Base-by-base conservation (phyloP, 2,888 invertebrate genomes). In the Sipha maydis region DNA sequence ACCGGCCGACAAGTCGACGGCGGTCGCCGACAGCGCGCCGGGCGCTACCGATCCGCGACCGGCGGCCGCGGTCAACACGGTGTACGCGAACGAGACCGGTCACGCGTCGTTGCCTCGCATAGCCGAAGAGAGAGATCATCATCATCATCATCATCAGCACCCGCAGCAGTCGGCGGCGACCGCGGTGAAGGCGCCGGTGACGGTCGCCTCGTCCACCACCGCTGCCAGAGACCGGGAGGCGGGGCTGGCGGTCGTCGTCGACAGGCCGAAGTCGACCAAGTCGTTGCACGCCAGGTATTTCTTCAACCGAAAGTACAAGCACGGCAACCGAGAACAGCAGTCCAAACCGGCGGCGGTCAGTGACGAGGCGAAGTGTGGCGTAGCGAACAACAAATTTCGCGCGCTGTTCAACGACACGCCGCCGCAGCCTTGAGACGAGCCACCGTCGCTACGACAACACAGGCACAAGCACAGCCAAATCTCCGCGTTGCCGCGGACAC, bases 101-200 rank as follows among this genome's bases (percentile, higher is more conserved):
- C 38, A 91, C 89, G 90, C 94, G 91, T 93, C 95, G 86, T 92
- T 97, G 91, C 97, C 97, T 0, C 92, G 97, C 90, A 97, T 97
- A 89, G 97, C 97, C 0, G 97, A 97, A 92, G 97, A 97, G 92
- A 97, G 96, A 91, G 96, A 96, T 92, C 96, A 96, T 0, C 96
- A 96, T 0, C 73, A 54, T 7, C 79, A 80, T 2, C 79, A 80
- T 3, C 61, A 80, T 0, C 67, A 67, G 3, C 48, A 71, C 11
- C 41, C 41, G 95, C 96, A 0, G 95, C 95, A 89, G 92, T 91
- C 9, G 92, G 92, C 75, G 90, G 91, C 38, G 8, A 19, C 25
- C 1, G 48, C 28, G 28, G 48, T 17, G 34, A 25, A 69, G 69
- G 14, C 1, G 31, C 1, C 69, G 69, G 11, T 11, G 69, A 48